A percentile compares a stretch with the other conserved stretches of the same genome.
Conservation (phyloP, 2,113 vertebrate genomes). For the Chroicocephalus ridibundus region DNA sequence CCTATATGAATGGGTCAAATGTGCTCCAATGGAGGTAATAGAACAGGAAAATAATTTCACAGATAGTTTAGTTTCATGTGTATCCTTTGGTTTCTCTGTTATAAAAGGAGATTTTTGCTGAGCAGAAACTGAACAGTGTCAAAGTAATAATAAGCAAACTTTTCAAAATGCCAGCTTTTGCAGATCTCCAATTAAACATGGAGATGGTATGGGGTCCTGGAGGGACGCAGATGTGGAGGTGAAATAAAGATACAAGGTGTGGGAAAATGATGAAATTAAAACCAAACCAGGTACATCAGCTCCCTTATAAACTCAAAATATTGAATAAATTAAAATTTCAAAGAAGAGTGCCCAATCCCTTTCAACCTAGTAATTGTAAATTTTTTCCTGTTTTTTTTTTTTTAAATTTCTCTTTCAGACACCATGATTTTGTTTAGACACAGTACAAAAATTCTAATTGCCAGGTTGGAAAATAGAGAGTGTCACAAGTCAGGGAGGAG, state of each 20-base stretch:
- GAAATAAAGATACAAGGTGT: background rate
- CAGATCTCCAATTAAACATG: background rate
- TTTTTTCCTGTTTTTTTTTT: background rate
- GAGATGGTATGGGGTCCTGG: background rate
- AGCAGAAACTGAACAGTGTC: background rate
- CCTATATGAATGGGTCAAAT: background rate
- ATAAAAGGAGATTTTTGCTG: background rate
- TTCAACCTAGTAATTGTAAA: background rate
- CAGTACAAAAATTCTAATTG: background rate
- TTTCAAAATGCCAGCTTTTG: background rate
- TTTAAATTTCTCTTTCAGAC: background rate
- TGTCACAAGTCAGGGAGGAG: background rate
- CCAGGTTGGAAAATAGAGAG: background rate
- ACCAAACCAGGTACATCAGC: background rate
- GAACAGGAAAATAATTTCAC: background rate
- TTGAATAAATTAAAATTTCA: background rate
- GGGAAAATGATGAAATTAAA: background rate
- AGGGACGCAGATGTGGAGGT: background rate
- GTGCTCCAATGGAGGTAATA: background rate
- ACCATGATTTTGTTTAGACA: background rate
- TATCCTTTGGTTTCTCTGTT: background rate
- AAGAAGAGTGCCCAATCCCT: background rate
- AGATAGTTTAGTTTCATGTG: background rate
- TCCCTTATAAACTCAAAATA: background rate
- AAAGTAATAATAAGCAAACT: background rate